These are phyloP conservation scores for Mesorhabditis spiculigera DNA, from an alignment of 2,888 invertebrate genomes.

Conservation along the genomic window DNA sequence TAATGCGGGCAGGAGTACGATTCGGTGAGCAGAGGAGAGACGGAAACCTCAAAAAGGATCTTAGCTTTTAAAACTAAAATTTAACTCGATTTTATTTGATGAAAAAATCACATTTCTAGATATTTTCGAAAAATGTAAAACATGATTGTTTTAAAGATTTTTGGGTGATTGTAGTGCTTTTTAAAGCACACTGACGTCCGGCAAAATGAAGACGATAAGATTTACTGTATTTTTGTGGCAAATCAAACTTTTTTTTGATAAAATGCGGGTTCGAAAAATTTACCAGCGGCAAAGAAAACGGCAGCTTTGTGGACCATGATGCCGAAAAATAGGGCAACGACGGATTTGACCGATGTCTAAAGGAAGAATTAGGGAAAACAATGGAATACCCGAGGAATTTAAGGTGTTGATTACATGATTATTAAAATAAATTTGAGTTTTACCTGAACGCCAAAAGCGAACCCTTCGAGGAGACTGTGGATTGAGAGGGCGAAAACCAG, in stretches of 20 bases:
- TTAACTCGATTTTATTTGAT: no score
- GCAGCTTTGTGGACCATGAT: constrained; percentile 46
- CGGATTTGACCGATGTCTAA: constrained; percentile 28
- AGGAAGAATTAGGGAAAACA: constrained; percentile 10
- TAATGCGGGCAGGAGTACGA: neutral
- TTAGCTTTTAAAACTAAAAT: neutral
- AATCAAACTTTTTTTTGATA: no score
- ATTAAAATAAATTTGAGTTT: neutral
- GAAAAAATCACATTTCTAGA: no score
- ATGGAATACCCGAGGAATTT: neutral
- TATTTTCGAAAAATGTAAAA: no score
- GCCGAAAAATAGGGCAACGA: constrained; percentile 43
- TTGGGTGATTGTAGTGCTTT: no score
- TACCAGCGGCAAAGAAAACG: constrained; percentile 30
- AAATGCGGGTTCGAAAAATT: no score
- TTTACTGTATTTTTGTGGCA: no score
- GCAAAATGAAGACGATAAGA: no score
- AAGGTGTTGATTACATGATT: neutral
- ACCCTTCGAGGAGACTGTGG: constrained; percentile 47
- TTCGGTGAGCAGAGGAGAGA: neutral
- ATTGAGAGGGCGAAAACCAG: constrained; percentile 43
- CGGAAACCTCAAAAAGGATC: neutral
- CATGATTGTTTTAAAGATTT: no score
- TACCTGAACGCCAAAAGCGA: constrained; percentile 47
- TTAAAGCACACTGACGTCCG: no score